Conservation (phyloP, 92 coral and sea anemone species). For the Phymanthus crucifer region DNA sequence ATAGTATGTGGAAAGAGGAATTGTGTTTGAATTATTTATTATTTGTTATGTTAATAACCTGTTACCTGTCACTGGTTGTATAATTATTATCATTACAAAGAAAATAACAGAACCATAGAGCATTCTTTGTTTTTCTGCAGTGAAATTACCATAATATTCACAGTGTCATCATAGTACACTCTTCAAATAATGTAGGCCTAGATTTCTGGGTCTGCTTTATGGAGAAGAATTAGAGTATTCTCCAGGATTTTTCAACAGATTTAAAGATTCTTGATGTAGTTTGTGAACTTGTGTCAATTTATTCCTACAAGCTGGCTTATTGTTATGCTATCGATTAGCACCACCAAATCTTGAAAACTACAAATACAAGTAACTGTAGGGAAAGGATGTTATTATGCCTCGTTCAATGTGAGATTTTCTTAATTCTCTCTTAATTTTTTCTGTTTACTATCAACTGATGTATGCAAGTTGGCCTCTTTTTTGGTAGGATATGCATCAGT, state of each 20-base stretch:
- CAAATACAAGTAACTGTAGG: neutral
- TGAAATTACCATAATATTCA: neutral
- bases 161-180: too few species aligned
- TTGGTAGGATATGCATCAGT: too few species aligned
- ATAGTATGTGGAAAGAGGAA: neutral
- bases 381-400: neutral
- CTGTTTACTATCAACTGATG: neutral
- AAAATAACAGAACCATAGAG: neutral
- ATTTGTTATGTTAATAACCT: neutral
- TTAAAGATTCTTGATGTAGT: neutral
- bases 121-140: neutral
- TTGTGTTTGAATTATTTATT: constrained; percentile 1
- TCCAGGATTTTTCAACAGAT: neutral
- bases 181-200: neutral
- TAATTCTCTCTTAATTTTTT: neutral
- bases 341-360: neutral
- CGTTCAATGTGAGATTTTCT: neutral
- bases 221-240: neutral
- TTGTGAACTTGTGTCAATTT: neutral
- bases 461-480: too few species aligned
- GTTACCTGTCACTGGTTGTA: neutral
- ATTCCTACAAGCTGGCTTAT: neutral
- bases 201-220: neutral
- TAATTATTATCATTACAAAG: neutral
- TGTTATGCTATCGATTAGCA: neutral